phyloP scores from a whole-genome alignment of 2,113 vertebrate species.

The Mirounga angustirostris region DNA sequence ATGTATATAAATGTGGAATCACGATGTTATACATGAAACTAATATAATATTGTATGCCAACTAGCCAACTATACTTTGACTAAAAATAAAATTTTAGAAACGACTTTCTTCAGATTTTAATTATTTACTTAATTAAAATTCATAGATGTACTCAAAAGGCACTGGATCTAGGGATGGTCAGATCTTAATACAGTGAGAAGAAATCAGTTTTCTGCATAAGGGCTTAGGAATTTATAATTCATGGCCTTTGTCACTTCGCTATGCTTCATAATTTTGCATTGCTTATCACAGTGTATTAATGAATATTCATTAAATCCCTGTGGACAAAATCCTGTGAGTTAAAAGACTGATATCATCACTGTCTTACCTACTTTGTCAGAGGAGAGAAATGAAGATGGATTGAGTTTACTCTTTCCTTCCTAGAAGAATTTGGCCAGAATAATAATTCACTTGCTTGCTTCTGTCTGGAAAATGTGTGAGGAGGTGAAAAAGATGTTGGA shows the following conservation, averaged over 20 bases:
- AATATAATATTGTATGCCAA: background rate
- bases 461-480: background rate
- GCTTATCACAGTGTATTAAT: conserved; percentile 53
- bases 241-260: conserved; percentile 11
- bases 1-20: background rate
- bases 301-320: conserved; percentile 33
- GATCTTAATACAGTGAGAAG: conserved; percentile 53
- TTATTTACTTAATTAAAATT: conserved; percentile 58
- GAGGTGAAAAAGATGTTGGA: background rate
- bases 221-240: conserved; percentile 60
- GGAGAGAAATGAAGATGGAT: conserved; percentile 59
- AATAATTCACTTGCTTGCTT: conserved; percentile 61
- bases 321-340: conserved; percentile 54
- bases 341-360: conserved; percentile 23
- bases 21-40: background rate
- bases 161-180: background rate
- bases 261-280: conserved; percentile 18
- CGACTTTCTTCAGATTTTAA: conserved; percentile 36
- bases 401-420: conserved; percentile 35
- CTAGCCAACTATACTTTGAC: background rate
- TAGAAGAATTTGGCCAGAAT: conserved; percentile 57
- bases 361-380: conserved; percentile 41
- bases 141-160: conserved; percentile 20
- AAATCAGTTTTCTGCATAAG: conserved; percentile 40
- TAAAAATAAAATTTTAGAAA: background rate